A percentile compares a stretch with the other conserved stretches of the same genome.
Evolutionary conservation across 2,113 vertebrate genomes (phyloP).

Genomic region (Antigone vipio): DNA sequence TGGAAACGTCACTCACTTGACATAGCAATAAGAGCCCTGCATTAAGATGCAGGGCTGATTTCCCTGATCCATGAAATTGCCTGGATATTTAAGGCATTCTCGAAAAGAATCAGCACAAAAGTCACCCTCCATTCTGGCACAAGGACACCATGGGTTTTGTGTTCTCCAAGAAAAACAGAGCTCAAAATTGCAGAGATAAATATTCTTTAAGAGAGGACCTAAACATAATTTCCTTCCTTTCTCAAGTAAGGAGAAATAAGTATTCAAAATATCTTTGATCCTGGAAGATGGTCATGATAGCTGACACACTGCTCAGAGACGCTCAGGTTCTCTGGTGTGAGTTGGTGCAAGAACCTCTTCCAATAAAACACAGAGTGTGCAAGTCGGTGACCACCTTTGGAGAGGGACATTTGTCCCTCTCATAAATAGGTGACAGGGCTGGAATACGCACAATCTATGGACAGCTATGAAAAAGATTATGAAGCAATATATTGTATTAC

Average conservation of each 20-base stretch:
- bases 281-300: not conserved
- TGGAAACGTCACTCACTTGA: conserved; percentile 30
- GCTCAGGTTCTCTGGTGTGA: not conserved
- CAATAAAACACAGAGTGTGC: not conserved
- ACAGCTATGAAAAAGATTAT: not conserved
- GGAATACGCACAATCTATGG: not conserved
- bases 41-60: conserved; percentile 50
- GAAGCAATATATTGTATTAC: not conserved
- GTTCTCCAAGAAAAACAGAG: not conserved
- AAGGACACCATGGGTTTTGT: not conserved
- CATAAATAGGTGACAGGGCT: not conserved
- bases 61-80: conserved; percentile 58
- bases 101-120: not conserved
- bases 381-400: not conserved
- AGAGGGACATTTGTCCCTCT: not conserved
- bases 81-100: conserved; percentile 41
- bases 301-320: not conserved
- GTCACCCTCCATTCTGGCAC: not conserved
- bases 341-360: not conserved
- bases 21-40: conserved; percentile 33
- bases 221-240: not conserved
- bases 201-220: not conserved
- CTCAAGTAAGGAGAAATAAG: not conserved
- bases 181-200: not conserved
- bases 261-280: not conserved